phyloP scores from a whole-genome alignment of 2,888 invertebrate genomes.

The Drosophila paranaensis region DNA sequence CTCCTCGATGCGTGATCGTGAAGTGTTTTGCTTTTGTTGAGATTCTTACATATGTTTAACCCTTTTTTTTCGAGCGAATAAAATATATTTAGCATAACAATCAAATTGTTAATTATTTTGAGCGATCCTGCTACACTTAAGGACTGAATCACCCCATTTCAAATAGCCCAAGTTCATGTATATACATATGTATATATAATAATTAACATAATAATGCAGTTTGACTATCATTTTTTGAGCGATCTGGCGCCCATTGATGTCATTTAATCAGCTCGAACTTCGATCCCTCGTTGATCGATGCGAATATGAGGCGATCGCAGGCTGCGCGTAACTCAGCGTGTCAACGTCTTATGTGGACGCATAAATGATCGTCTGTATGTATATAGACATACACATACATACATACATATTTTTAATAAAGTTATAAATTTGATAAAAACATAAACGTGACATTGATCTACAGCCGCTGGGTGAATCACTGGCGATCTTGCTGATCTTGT shows the following conservation, averaged over 20 bases:
- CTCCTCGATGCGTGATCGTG: not conserved
- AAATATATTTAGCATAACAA: constrained; percentile 14
- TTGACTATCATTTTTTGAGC: constrained; percentile 12
- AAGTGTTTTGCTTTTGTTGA: not conserved
- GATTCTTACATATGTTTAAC: not conserved
- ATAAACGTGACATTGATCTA: constrained; percentile 76
- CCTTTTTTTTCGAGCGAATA: not conserved
- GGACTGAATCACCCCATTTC: not conserved
- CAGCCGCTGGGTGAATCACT: constrained; percentile 48
- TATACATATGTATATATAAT: not conserved
- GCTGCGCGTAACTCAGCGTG: constrained; percentile 22
- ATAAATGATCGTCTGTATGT: not conserved
- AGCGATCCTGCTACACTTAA: not conserved
- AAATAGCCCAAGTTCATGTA: not conserved
- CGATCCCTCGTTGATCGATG: constrained; percentile 23
- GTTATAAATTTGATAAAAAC: constrained; percentile 71
- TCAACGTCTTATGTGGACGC: constrained; percentile 6
- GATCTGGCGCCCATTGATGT: constrained; percentile 7
- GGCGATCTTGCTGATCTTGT: constrained; percentile 39
- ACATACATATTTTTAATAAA: constrained; percentile 62
- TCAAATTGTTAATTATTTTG: constrained; percentile 1
- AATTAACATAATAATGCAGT: constrained; percentile 19
- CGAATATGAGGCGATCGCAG: constrained; percentile 8
- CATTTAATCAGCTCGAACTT: constrained; percentile 10
- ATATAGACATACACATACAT: constrained; percentile 24